Evolutionary conservation across 2,888 invertebrate species (phyloP).

Genomic region (Acronicta psi): DNA sequence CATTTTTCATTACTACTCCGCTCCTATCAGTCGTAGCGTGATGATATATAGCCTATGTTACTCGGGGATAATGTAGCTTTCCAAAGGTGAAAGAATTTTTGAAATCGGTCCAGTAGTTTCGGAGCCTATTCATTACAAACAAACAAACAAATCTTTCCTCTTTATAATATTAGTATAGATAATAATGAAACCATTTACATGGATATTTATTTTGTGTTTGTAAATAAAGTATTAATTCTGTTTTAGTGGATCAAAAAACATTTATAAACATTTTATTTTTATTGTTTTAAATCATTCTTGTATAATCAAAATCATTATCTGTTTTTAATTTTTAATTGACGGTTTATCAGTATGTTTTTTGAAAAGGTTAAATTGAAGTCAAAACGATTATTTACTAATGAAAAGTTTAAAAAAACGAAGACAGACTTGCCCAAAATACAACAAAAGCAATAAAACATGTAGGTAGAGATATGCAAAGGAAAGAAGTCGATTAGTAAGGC

Average conservation of each 20-base stretch:
- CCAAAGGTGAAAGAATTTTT: too few relatives aligned
- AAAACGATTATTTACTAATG: slow-evolving; percentile 14
- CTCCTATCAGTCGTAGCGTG: too few relatives aligned
- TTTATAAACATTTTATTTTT: too few relatives aligned
- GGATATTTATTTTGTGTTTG: slow-evolving; percentile 5
- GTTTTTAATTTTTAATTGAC: slow-evolving; percentile 7
- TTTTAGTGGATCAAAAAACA: too few relatives aligned
- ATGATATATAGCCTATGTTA: too few relatives aligned
- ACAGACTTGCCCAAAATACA: slow-evolving; percentile 9
- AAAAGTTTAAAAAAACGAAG: slow-evolving; percentile 12
- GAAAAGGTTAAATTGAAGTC: slow-evolving; percentile 6
- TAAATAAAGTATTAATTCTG: background rate
- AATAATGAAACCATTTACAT: background rate
- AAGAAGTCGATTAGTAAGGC: slow-evolving; percentile 48
- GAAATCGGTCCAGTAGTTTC: too few relatives aligned
- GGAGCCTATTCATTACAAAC: too few relatives aligned
- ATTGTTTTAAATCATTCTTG: background rate
- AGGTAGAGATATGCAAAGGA: slow-evolving; percentile 37
- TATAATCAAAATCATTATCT: background rate
- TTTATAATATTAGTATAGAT: too few relatives aligned
- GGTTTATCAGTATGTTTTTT: background rate
- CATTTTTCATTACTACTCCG: too few relatives aligned
- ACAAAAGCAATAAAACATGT: slow-evolving; percentile 23
- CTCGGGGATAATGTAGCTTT: too few relatives aligned
- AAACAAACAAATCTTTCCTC: too few relatives aligned